These are phyloP conservation scores for Cepaea hortensis DNA, from an alignment of 2,888 invertebrate genomes.

Conservation along the genomic window DNA sequence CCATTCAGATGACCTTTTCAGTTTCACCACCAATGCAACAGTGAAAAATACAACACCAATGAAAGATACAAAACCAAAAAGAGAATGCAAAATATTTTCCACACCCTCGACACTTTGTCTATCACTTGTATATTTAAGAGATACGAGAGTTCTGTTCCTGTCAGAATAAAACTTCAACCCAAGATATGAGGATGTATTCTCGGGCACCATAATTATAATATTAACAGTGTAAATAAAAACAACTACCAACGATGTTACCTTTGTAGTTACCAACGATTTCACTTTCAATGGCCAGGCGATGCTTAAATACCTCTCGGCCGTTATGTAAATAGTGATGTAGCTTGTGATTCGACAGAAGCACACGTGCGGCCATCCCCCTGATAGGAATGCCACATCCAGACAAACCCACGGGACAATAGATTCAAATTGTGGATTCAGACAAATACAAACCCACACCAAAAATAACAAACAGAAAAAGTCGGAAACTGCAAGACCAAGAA, in stretches of 20 bases:
- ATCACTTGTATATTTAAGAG: not conserved
- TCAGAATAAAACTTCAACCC: not conserved
- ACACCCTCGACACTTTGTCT: not conserved
- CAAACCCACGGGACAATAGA: not conserved
- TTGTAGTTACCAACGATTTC: not conserved
- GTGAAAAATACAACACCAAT: not conserved
- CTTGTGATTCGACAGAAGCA: not conserved
- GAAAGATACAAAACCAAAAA: not conserved
- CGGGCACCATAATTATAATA: not conserved
- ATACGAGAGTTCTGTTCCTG: not conserved
- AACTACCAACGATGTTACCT: not conserved
- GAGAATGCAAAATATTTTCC: not conserved
- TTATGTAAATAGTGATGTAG: not conserved
- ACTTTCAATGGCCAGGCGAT: not conserved
- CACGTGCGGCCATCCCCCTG: not conserved
- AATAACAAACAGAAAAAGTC: not conserved
- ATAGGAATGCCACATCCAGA: not conserved
- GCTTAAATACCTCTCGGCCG: not conserved
- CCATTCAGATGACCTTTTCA: not conserved
- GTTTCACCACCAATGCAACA: not conserved
- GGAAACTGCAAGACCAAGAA: constrained; percentile 11
- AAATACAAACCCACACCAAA: not conserved
- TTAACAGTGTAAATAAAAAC: not conserved
- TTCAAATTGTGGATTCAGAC: not conserved
- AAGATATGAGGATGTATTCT: not conserved